phyloP scores from a whole-genome alignment of 2,888 invertebrate species.

The Drosophila meridionalis region DNA sequence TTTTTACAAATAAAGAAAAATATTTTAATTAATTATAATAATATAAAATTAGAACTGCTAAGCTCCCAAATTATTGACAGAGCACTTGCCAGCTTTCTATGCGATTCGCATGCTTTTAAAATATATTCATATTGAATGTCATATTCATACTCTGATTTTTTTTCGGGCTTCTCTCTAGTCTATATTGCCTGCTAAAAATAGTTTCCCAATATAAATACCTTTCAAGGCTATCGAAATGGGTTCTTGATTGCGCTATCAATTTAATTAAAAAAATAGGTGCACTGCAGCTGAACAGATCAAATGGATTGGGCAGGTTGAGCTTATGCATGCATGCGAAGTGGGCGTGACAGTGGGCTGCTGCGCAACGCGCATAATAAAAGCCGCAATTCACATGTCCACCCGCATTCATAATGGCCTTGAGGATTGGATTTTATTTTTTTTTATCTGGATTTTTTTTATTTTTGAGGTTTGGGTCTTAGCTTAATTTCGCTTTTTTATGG shows the following conservation, averaged over 20 bases:
- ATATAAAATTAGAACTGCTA: too few species aligned
- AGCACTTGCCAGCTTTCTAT: not conserved
- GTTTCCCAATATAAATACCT: not conserved
- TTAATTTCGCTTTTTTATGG: slow-evolving; percentile 2
- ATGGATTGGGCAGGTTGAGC: not conserved
- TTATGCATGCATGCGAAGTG: not conserved
- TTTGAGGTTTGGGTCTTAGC: slow-evolving; percentile 1
- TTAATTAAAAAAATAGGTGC: slow-evolving; percentile 16
- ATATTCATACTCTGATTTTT: not conserved
- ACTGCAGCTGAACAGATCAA: slow-evolving; percentile 15
- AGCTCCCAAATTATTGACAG: too few species aligned
- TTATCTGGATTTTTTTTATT: too few species aligned
- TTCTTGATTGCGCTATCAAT: slow-evolving; percentile 10
- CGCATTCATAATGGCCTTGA: slow-evolving; percentile 44
- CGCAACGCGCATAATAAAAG: slow-evolving; percentile 40
- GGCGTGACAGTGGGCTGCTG: slow-evolving; percentile 21
- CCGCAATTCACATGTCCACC: slow-evolving; percentile 51
- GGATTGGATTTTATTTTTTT: slow-evolving; percentile 12
- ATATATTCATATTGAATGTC: too few species aligned
- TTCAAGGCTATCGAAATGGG: not conserved
- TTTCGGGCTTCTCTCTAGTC: not conserved
- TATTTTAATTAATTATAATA: too few species aligned
- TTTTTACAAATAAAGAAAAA: too few species aligned
- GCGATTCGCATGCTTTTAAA: not conserved
- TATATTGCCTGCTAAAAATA: not conserved